Percentiles rank a stretch among this genome's conserved stretches.
Evolutionary conservation across 2,888 invertebrate species (phyloP).

Genomic region (Adelphocoris suturalis): DNA sequence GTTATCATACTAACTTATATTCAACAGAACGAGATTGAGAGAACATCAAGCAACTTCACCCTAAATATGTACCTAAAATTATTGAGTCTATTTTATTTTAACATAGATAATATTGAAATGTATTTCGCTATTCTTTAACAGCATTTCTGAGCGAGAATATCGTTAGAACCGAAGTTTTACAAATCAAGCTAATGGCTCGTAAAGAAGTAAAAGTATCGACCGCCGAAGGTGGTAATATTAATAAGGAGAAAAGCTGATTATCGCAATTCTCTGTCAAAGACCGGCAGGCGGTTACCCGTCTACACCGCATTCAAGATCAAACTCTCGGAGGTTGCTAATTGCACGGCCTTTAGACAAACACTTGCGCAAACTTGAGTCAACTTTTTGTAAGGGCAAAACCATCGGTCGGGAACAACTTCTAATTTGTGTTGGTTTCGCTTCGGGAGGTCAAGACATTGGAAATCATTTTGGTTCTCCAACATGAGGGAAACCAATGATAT

Average conservation of each 20-base stretch:
- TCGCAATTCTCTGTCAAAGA: not conserved
- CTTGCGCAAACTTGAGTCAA: constrained; percentile 25
- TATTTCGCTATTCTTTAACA: too few relatives aligned
- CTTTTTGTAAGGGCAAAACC: not conserved
- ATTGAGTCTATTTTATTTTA: too few relatives aligned
- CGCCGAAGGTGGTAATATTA: not conserved
- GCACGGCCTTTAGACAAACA: constrained; percentile 52
- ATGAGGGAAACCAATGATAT: constrained; percentile 35
- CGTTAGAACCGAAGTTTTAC: not conserved
- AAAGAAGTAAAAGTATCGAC: not conserved
- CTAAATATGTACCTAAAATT: too few relatives aligned
- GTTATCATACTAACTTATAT: too few relatives aligned
- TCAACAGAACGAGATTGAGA: too few relatives aligned
- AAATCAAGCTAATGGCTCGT: not conserved
- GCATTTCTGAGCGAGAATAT: too few relatives aligned
- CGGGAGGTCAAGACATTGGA: constrained; percentile 40
- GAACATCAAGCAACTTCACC: too few relatives aligned
- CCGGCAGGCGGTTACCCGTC: not conserved
- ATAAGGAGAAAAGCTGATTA: constrained; percentile 1
- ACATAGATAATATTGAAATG: too few relatives aligned
- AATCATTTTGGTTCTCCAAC: constrained; percentile 24
- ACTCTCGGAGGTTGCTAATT: constrained; percentile 17
- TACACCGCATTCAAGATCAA: constrained; percentile 37
- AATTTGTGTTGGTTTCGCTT: constrained; percentile 48
- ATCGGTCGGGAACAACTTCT: constrained; percentile 12